Base-by-base conservation (phyloP, 1,140 invertebrate species). In the Lucilia sericata region DNA sequence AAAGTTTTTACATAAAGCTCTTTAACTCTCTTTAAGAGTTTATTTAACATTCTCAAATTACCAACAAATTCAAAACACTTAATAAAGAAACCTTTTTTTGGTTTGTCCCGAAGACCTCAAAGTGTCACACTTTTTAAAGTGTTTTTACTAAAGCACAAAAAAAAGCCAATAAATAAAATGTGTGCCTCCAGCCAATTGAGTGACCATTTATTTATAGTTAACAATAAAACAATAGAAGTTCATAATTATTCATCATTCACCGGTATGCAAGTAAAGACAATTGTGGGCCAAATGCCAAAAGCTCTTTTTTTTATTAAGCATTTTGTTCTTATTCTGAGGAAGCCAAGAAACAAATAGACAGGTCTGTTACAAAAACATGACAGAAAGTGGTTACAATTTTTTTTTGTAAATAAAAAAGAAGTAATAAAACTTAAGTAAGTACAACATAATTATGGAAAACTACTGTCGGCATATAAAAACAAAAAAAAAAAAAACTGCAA, bases 271-370 rank as follows among this genome's bases (percentile, higher is more conserved):
- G 25, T 2, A n/a, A 17, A 10, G 10, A 70, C 21, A 70, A 70
- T 19, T 70, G 65, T 70, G 65, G 65, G 65, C 7, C 65, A 70
- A 70, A 70, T 70, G 65, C 65, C 65, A 70, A 25, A 70, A 25
- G n/a, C 65, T 19, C 12, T 70, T 55, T 14, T n/a, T 9, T 49
- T 12, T 49, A 49, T 55, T 17, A 55, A 42, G 42, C 42, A 42
- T 8, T 42, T 42, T 42, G 42, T 42, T 42, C 42, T 42, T 42
- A 42, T 42, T n/a, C 55, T n/a, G 55, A 12, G 55, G 55, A 60
- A 60, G 55, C 55, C 55, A 30, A 42, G 5, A 42, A 42, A 7
- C 5, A 42, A 42, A 7, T 42, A 30, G 42, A 42, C 42, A 42
- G 42, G 42, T 42, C 2, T 60, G 13, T 60, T 60, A 60, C 14